A percentile compares a stretch with the other conserved stretches of the same genome.
Evolutionary conservation across 2,888 invertebrate species (phyloP).

Genomic region (Metalampra italica): DNA sequence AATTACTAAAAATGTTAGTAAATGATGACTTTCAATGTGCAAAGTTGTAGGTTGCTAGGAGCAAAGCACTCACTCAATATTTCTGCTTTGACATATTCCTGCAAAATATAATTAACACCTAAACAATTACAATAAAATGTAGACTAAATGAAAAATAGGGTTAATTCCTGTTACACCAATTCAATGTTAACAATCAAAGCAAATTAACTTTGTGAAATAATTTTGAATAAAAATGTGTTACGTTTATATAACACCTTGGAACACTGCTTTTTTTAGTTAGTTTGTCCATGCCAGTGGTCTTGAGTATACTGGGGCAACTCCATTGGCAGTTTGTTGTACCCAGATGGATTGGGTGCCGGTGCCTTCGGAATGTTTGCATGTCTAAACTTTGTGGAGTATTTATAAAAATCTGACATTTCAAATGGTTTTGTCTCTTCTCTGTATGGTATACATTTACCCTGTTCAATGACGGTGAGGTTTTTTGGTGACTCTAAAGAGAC

Average conservation of each 20-base stretch:
- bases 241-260: too few species aligned
- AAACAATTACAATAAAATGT: too few species aligned
- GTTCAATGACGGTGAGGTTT: slow-evolving; percentile 90
- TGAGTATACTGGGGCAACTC: slow-evolving; percentile 63
- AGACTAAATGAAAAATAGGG: too few species aligned
- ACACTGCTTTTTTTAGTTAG: slow-evolving; percentile 24
- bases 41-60: too few species aligned
- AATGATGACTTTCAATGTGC: too few species aligned
- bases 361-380: slow-evolving; percentile 69
- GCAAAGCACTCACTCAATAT: too few species aligned
- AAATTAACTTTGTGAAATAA: too few species aligned
- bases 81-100: too few species aligned
- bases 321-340: slow-evolving; percentile 63
- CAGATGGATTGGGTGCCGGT: slow-evolving; percentile 34
- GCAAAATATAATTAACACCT: too few species aligned
- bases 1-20: too few species aligned
- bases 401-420: slow-evolving; percentile 98
- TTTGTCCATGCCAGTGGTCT: slow-evolving; percentile 64
- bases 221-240: too few species aligned
- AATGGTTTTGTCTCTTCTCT: slow-evolving; percentile 97
- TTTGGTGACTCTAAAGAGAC: slow-evolving; percentile 87
- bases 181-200: background rate
- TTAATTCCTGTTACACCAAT: background rate
- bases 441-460: slow-evolving; percentile 93
- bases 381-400: slow-evolving; percentile 96